Evolutionary conservation across 2,888 invertebrate genomes (phyloP).

Genomic region (Drosophila subquinaria): DNA sequence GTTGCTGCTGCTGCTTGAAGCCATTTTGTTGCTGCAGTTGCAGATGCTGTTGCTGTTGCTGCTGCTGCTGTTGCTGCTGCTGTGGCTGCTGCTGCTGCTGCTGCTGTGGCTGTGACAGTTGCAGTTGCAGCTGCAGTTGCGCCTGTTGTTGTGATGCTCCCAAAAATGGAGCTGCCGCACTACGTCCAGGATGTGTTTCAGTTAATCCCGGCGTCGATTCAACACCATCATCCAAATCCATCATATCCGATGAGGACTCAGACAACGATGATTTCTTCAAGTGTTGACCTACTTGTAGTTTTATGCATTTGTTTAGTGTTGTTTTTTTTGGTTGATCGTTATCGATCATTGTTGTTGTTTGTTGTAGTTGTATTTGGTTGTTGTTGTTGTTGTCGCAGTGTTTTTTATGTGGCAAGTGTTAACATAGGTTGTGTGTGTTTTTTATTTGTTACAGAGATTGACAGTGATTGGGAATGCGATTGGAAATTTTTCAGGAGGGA

Average conservation of each 20-base stretch:
- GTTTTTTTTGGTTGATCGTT: slow-evolving; percentile 21
- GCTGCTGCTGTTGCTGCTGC: slow-evolving; percentile 67
- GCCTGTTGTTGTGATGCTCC: slow-evolving; percentile 79
- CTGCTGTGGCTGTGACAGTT: slow-evolving; percentile 44
- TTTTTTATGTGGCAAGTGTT: slow-evolving; percentile 24
- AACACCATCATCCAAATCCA: slow-evolving; percentile 96
- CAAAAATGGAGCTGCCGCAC: slow-evolving; percentile 85
- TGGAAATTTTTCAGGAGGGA: slow-evolving; percentile 12
- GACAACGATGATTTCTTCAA: slow-evolving; percentile 95
- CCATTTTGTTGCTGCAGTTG: slow-evolving; percentile 81
- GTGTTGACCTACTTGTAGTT: slow-evolving; percentile 90
- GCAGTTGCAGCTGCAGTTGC: slow-evolving; percentile 66
- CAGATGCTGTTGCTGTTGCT: slow-evolving; percentile 64
- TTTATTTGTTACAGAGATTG: slow-evolving; percentile 33
- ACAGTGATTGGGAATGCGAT: slow-evolving; percentile 33
- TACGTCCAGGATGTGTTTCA: slow-evolving; percentile 85
- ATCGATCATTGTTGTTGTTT: slow-evolving; percentile 32
- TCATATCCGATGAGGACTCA: slow-evolving; percentile 95
- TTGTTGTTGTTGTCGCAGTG: slow-evolving; percentile 40
- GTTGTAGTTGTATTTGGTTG: slow-evolving; percentile 35
- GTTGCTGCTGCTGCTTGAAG: slow-evolving; percentile 77
- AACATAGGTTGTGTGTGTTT: slow-evolving; percentile 30
- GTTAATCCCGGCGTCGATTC: slow-evolving; percentile 86
- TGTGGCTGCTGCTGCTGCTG: slow-evolving; percentile 65
- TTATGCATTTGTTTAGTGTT: slow-evolving; percentile 77